Percentiles rank a stretch among this genome's conserved stretches.
Conservation (phyloP, 2,888 invertebrate species). For the Orchesellides sinensis region DNA sequence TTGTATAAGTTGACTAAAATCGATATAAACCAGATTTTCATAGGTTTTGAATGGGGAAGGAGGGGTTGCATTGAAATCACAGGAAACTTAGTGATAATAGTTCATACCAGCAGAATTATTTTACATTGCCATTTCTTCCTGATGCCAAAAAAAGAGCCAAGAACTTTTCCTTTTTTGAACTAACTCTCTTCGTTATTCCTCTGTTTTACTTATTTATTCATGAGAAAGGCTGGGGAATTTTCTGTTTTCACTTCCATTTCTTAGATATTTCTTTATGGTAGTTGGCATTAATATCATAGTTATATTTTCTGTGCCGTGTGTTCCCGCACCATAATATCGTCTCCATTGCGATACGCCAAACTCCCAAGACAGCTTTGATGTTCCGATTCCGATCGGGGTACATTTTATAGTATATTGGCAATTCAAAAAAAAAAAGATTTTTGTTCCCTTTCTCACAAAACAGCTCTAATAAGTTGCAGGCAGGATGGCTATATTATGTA, state of each 20-base stretch:
- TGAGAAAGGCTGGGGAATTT: slow-evolving; percentile 40
- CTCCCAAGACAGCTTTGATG: slow-evolving; percentile 9
- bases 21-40: slow-evolving; percentile 71
- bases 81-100: slow-evolving; percentile 50
- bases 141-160: slow-evolving; percentile 48
- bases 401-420: slow-evolving; percentile 37
- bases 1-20: slow-evolving; percentile 63
- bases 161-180: slow-evolving; percentile 34
- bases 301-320: slow-evolving; percentile 14
- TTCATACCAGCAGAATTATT: slow-evolving; percentile 59
- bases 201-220: slow-evolving; percentile 65
- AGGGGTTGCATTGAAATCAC: slow-evolving; percentile 47
- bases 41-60: slow-evolving; percentile 17
- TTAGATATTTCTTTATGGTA: slow-evolving; percentile 32
- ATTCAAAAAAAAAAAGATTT: slow-evolving; percentile 26
- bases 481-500: too few relatives aligned
- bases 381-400: slow-evolving; percentile 34
- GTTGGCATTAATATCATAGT: slow-evolving; percentile 56
- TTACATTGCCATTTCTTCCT: slow-evolving; percentile 54
- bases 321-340: background rate
- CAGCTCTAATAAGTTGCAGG: too few relatives aligned
- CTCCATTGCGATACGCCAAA: background rate
- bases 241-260: slow-evolving; percentile 50
- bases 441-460: too few relatives aligned
- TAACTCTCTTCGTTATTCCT: slow-evolving; percentile 19